phyloP scores from a whole-genome alignment of 2,888 invertebrate genomes.

The Orthonevra nobilis region DNA sequence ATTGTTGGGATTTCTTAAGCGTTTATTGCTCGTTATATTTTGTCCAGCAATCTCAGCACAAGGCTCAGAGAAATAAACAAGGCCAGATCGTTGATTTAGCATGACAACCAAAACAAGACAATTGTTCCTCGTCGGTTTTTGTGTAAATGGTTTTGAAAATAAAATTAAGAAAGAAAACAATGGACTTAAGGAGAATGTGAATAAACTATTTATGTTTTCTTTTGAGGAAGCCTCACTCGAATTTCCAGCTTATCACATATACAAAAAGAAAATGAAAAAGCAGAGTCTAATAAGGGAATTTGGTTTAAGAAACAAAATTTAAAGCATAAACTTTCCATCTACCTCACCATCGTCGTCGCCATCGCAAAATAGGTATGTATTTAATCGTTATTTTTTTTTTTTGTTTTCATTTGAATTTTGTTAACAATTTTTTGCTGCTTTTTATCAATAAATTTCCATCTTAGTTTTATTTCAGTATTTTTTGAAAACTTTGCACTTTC shows the following conservation, averaged over 20 bases:
- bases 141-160: too few species aligned
- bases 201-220: too few species aligned
- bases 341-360: conserved; percentile 8
- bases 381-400: background rate
- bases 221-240: conserved; percentile 53
- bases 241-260: conserved; percentile 58
- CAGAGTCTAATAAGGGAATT: background rate
- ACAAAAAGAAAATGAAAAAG: conserved; percentile 16
- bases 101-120: too few species aligned
- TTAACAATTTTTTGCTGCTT: conserved; percentile 15
- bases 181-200: too few species aligned
- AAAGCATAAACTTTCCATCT: conserved; percentile 1
- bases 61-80: too few species aligned
- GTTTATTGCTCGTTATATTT: too few species aligned
- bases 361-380: background rate
- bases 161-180: too few species aligned
- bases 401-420: conserved; percentile 26
- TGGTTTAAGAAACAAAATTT: conserved; percentile 4
- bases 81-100: too few species aligned
- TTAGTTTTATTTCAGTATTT: conserved; percentile 28
- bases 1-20: too few species aligned
- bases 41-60: too few species aligned
- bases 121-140: too few species aligned
- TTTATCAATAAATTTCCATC: conserved; percentile 6
- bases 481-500: conserved; percentile 45